phyloP scores from a whole-genome alignment of 2,888 invertebrate genomes.

The Himalopsyche anomala region DNA sequence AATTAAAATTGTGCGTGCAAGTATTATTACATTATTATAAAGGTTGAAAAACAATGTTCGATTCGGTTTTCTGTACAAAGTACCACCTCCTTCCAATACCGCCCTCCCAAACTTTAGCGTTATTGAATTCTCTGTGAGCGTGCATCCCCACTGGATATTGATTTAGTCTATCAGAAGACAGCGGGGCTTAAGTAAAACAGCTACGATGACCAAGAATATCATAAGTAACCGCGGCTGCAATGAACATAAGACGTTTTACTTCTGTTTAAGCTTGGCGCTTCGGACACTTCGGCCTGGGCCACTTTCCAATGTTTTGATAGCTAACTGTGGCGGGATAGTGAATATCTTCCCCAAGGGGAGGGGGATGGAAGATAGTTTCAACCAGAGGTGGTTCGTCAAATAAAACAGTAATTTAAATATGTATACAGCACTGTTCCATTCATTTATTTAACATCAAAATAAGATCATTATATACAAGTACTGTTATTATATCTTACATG shows the following conservation, averaged over 20 bases:
- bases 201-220: constrained; percentile 44
- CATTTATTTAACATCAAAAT: too few species aligned
- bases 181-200: constrained; percentile 45
- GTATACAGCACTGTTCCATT: too few species aligned
- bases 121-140: constrained; percentile 63
- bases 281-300: constrained; percentile 53
- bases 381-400: constrained; percentile 49
- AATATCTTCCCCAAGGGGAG: constrained; percentile 63
- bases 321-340: constrained; percentile 65
- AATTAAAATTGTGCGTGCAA: too few species aligned
- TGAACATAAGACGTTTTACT: constrained; percentile 20
- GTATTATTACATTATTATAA: background rate
- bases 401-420: too few species aligned
- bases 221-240: constrained; percentile 44
- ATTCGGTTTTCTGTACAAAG: constrained; percentile 24
- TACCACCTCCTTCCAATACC: constrained; percentile 5
- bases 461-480: too few species aligned
- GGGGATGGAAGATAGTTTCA: constrained; percentile 60
- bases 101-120: constrained; percentile 62
- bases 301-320: constrained; percentile 64
- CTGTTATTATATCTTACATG: too few species aligned
- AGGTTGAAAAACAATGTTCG: constrained; percentile 8
- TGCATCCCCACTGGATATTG: constrained; percentile 64
- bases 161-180: constrained; percentile 57
- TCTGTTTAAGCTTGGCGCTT: constrained; percentile 30